Conservation (phyloP, 2,888 invertebrate genomes). For the Mallateleia sp. region DNA sequence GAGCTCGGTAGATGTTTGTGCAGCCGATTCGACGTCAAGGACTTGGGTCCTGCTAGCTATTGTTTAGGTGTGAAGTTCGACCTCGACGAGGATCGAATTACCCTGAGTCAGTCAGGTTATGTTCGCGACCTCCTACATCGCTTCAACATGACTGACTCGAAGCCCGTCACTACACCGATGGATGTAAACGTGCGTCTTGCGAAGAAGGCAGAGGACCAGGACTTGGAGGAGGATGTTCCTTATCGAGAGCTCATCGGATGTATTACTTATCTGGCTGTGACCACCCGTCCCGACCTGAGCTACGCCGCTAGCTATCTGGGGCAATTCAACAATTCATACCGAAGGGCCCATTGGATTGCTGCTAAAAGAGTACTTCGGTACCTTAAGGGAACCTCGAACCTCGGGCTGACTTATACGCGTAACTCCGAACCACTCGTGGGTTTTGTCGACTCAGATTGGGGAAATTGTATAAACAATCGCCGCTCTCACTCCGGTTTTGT, state of each 20-base stretch:
- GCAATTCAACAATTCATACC: constrained; percentile 31
- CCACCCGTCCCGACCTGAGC: constrained; percentile 32
- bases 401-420: background rate
- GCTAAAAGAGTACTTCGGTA: too few relatives aligned
- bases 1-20: constrained; percentile 1
- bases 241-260: constrained; percentile 50
- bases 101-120: background rate
- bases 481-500: constrained; percentile 3
- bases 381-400: too few relatives aligned
- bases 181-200: background rate
- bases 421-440: background rate
- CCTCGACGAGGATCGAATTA: background rate
- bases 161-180: background rate
- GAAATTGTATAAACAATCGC: background rate
- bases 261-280: constrained; percentile 7
- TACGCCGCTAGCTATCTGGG: constrained; percentile 13
- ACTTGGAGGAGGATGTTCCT: constrained; percentile 27
- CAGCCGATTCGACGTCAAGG: constrained; percentile 7
- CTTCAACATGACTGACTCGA: constrained; percentile 10
- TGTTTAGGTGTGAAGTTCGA: constrained; percentile 27
- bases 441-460: constrained; percentile 11
- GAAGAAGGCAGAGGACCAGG: background rate
- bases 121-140: background rate
- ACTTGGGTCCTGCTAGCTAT: background rate
- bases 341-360: constrained; percentile 23